A percentile compares a stretch with the other conserved stretches of the same genome.
phyloP scores from a whole-genome alignment of 2,888 invertebrate species.

The Lingula anatina region DNA sequence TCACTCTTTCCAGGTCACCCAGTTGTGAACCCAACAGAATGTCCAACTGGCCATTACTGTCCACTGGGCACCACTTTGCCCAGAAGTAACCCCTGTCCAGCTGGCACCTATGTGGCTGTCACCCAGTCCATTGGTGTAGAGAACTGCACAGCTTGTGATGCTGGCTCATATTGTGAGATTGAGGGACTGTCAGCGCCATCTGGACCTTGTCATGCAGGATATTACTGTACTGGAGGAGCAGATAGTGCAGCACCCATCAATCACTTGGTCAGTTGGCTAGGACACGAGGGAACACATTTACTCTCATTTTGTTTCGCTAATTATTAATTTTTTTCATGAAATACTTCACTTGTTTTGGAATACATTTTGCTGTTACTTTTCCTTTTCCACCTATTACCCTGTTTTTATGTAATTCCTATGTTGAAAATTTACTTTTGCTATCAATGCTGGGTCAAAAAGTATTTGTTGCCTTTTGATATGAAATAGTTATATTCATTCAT shows the following conservation, averaged over 20 bases:
- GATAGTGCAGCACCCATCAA: constrained; percentile 22
- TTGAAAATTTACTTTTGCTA: neutral
- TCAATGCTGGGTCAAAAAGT: neutral
- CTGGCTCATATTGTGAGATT: constrained; percentile 41
- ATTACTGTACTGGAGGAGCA: constrained; percentile 36
- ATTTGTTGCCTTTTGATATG: too few relatives aligned
- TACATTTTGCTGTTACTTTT: too few relatives aligned
- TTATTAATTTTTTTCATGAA: too few relatives aligned
- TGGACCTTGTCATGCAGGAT: constrained; percentile 41
- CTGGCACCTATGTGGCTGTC: constrained; percentile 36
- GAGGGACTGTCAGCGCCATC: constrained; percentile 31
- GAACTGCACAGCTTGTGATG: constrained; percentile 36
- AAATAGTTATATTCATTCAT: too few relatives aligned
- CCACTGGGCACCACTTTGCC: constrained; percentile 33
- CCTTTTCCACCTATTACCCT: neutral
- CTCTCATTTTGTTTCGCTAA: neutral
- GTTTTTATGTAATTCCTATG: neutral
- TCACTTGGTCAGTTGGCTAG: constrained; percentile 34
- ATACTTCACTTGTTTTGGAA: too few relatives aligned
- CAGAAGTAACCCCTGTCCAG: constrained; percentile 36
- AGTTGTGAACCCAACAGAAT: constrained; percentile 34
- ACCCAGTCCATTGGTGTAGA: constrained; percentile 18
- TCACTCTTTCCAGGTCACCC: constrained; percentile 26
- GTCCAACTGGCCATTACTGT: constrained; percentile 45
- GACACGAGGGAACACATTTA: neutral